Base-by-base conservation (phyloP, 35 echinoderm and acorn worm species). In the Ophiothrix spiculata region DNA sequence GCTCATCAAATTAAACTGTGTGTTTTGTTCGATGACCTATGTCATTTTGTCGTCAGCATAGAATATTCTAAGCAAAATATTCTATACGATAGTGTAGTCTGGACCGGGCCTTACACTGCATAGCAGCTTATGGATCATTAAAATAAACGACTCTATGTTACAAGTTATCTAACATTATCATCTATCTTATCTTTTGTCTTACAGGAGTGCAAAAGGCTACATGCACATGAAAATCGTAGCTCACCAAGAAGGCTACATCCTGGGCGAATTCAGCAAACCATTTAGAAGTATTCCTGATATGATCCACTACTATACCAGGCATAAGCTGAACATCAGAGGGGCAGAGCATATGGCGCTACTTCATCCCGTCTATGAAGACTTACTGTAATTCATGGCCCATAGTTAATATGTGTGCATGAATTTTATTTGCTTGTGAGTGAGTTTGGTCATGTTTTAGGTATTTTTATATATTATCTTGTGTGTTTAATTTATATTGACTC, bases 161-260 rank as follows among this genome's bases (percentile, higher is more conserved):
- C n/a, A n/a, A n/a, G n/a, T n/a, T n/a, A n/a, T n/a, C n/a, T n/a
- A n/a, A n/a, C n/a, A n/a, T n/a, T n/a, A n/a, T n/a, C n/a, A 14
- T 32, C 12, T 25, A 32, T 45, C 77, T 78, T 36, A 11, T 76
- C 39, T 83, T 42, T 42, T 64, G 46, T 39, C 31, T 75, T 83
- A 21, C 82, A 99, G 96, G 89, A 99, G 96, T 90, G 90, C 92
- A 32, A 99, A 93, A 82, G 96, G 96, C 37, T 99, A 91, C 39
- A 99, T 99, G 96, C 96, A 99, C 64, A 99, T 99, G 96, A 99
- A 99, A 89, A 99, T 99, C 23, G 92, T 99, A 38, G 39, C 73
- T 25, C 85, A 94, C 34, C 46, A 88, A 63, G 92, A 99, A 36
- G 96, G 96, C 37, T 99, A 87, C 78, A 94, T 99, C 39, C 81